Conservation (phyloP, 2,888 invertebrate genomes). For the Gonocerus acuteangulatus region DNA sequence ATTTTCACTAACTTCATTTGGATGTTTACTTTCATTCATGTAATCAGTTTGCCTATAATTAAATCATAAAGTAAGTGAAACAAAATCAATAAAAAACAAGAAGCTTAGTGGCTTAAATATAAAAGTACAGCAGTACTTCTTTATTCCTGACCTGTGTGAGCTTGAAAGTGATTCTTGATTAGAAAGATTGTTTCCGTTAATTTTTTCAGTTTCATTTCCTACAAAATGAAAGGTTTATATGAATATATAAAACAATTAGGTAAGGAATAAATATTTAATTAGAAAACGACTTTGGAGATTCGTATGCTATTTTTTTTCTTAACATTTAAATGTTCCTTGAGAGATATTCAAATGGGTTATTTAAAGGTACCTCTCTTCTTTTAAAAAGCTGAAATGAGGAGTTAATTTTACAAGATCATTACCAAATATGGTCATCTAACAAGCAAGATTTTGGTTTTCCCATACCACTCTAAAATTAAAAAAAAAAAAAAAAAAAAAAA, state of each 20-base stretch:
- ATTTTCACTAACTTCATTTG: constrained; percentile 14
- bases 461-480: too few species aligned
- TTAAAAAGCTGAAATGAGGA: too few species aligned
- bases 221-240: neutral
- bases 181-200: constrained; percentile 27
- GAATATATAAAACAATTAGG: neutral
- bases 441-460: too few species aligned
- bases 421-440: too few species aligned
- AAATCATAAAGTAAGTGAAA: neutral
- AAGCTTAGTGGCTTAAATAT: constrained; percentile 24
- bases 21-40: neutral
- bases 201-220: constrained; percentile 25
- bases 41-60: constrained; percentile 11
- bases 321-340: neutral
- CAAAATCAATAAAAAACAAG: neutral
- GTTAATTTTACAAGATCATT: too few species aligned
- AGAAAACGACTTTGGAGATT: too few species aligned
- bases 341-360: too few species aligned
- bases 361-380: too few species aligned
- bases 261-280: neutral
- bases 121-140: constrained; percentile 20
- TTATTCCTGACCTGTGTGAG: constrained; percentile 29
- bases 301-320: too few species aligned
- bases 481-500: too few species aligned
- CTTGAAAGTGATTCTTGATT: constrained; percentile 25